Conservation (phyloP, 2,797 vertebrate species). For the Characodon lateralis region DNA sequence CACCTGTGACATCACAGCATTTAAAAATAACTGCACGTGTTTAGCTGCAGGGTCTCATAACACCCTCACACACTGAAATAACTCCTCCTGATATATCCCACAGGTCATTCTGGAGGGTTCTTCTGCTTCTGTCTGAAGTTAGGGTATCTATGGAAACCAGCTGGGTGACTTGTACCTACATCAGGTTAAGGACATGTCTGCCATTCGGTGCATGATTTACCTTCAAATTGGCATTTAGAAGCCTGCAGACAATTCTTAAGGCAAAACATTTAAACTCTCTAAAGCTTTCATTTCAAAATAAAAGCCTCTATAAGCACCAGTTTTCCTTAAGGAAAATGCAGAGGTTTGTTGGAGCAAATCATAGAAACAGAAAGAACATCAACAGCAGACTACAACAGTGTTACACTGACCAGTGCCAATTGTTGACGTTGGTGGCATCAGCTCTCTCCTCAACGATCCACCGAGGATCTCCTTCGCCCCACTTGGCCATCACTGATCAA, state of each 20-base stretch:
- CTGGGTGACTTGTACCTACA: neutral
- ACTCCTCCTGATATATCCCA: constrained; percentile 11
- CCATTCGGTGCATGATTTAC: neutral
- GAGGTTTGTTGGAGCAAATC: neutral
- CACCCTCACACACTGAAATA: constrained; percentile 4
- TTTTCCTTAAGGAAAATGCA: neutral
- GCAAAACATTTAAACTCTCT: neutral
- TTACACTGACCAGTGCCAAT: constrained; percentile 91
- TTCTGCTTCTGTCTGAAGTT: neutral
- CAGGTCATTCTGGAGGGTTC: constrained; percentile 14
- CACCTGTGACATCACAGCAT: constrained; percentile 21
- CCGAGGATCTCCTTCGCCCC: constrained; percentile 93
- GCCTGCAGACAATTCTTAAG: neutral
- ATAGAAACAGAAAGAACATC: neutral
- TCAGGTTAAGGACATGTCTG: neutral
- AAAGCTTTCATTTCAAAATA: neutral
- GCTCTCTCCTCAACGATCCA: constrained; percentile 95
- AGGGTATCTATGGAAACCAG: constrained; percentile 12
- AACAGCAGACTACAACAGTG: neutral
- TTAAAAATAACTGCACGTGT: constrained; percentile 52
- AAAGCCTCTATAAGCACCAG: neutral
- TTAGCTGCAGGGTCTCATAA: constrained; percentile 37
- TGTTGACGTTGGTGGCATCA: constrained; percentile 96
- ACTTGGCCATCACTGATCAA: constrained; percentile 85
- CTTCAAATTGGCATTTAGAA: neutral